phyloP scores from a whole-genome alignment of 2,888 invertebrate species.

The Thereva nobilitata region DNA sequence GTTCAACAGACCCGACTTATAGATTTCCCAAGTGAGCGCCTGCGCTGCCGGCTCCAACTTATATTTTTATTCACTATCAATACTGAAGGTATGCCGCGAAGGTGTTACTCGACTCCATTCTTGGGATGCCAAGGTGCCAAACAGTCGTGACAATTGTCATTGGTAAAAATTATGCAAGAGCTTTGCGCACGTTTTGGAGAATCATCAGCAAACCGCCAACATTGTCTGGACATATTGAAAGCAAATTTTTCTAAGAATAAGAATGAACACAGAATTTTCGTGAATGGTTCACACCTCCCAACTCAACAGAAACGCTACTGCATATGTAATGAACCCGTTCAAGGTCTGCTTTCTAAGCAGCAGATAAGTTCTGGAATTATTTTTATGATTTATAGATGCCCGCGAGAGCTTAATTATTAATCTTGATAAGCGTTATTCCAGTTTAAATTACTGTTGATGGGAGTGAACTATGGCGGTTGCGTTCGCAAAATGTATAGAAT shows the following conservation, averaged over 20 bases:
- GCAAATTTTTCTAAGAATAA: slow-evolving; percentile 11
- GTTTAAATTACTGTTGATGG: too few relatives aligned
- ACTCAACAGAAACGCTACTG: slow-evolving; percentile 7
- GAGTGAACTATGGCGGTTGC: too few relatives aligned
- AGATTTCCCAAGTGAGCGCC: slow-evolving; percentile 1
- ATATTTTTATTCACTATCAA: slow-evolving; percentile 21
- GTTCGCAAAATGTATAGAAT: too few relatives aligned
- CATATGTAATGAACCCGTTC: slow-evolving; percentile 1
- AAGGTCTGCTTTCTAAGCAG: neutral
- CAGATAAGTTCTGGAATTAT: slow-evolving; percentile 16
- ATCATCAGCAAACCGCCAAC: slow-evolving; percentile 26
- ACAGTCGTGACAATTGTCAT: slow-evolving; percentile 37
- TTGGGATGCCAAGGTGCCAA: slow-evolving; percentile 37
- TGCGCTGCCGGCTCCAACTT: neutral
- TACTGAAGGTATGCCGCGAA: slow-evolving; percentile 23
- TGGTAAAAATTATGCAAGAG: slow-evolving; percentile 21
- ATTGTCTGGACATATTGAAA: slow-evolving; percentile 29
- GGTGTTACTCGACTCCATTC: slow-evolving; percentile 24
- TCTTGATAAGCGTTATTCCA: too few relatives aligned
- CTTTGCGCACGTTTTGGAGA: slow-evolving; percentile 18
- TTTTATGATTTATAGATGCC: slow-evolving; percentile 23
- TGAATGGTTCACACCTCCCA: neutral
- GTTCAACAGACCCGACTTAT: neutral
- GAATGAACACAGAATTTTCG: slow-evolving; percentile 2
- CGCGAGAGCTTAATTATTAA: slow-evolving; percentile 17